Conservation (phyloP, 2,888 invertebrate species). For the Biston stratarius region DNA sequence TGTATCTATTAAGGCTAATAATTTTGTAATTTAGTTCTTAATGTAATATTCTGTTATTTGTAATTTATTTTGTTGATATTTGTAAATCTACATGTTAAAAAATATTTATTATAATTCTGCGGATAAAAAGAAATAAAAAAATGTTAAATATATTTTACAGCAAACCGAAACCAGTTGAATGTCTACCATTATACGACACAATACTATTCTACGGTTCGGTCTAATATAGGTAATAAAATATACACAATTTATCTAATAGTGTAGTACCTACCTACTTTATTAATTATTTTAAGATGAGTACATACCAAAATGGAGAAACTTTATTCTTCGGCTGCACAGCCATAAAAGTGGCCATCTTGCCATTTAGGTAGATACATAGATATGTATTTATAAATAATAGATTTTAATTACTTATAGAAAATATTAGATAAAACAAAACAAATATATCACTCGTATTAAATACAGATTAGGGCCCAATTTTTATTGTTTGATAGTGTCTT, state of each 20-base stretch:
- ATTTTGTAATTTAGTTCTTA: constrained; percentile 63
- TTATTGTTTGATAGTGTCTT: too few relatives aligned
- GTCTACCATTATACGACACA: constrained; percentile 26
- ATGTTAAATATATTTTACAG: constrained; percentile 80
- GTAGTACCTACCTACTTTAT: constrained; percentile 60
- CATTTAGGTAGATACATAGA: constrained; percentile 55
- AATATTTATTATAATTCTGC: constrained; percentile 82
- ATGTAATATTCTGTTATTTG: constrained; percentile 85
- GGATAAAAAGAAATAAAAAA: constrained; percentile 72
- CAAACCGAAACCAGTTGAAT: constrained; percentile 64
- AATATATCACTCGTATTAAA: constrained; percentile 17
- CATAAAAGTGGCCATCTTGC: constrained; percentile 84
- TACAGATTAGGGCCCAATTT: neutral
- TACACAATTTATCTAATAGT: constrained; percentile 67
- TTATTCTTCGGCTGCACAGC: constrained; percentile 57
- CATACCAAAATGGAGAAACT: constrained; percentile 42
- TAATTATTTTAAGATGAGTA: constrained; percentile 36
- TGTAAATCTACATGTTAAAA: constrained; percentile 86
- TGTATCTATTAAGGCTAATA: constrained; percentile 61
- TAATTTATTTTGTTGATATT: constrained; percentile 87
- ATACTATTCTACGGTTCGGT: constrained; percentile 25
- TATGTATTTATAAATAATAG: constrained; percentile 48
- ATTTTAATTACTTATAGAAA: constrained; percentile 24
- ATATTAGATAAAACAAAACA: constrained; percentile 7
- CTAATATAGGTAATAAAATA: constrained; percentile 68